phyloP scores from a whole-genome alignment of 2,888 invertebrate species.

The Papilio protenor region DNA sequence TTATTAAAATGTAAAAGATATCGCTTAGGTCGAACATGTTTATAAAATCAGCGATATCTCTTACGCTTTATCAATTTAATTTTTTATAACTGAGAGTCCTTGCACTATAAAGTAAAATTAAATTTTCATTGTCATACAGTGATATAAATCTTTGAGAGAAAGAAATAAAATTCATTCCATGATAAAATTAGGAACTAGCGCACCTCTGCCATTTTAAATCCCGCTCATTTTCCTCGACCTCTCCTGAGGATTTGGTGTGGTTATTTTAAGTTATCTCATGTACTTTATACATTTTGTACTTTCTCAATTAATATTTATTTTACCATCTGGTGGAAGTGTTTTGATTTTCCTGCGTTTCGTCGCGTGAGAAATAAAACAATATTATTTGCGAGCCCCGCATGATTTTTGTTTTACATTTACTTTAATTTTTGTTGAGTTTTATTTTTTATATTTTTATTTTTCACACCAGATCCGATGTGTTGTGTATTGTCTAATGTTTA shows the following conservation, averaged over 20 bases:
- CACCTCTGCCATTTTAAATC: conserved; percentile 76
- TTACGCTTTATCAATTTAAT: conserved; percentile 71
- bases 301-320: conserved; percentile 75
- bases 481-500: conserved; percentile 96
- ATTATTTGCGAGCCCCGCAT: conserved; percentile 80
- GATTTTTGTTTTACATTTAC: conserved; percentile 72
- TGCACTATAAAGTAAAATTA: conserved; percentile 79
- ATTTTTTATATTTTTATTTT: conserved; percentile 66
- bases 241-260: conserved; percentile 84
- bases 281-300: conserved; percentile 56
- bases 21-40: conserved; percentile 53
- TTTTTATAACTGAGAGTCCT: conserved; percentile 43
- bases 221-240: conserved; percentile 81
- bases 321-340: conserved; percentile 83
- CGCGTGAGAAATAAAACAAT: conserved; percentile 72
- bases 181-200: conserved; percentile 77
- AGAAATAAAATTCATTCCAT: conserved; percentile 70
- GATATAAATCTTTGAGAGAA: conserved; percentile 70
- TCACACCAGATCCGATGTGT: conserved; percentile 85
- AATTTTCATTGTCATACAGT: conserved; percentile 77
- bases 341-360: conserved; percentile 83
- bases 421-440: conserved; percentile 64
- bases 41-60: conserved; percentile 61
- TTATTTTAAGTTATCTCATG: conserved; percentile 76
- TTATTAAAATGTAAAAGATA: conserved; percentile 74